Evolutionary conservation across 2,797 vertebrate genomes (phyloP), one percentile per base, ranked within the genome.

Genomic region (Philypnodon macrostomus): DNA sequence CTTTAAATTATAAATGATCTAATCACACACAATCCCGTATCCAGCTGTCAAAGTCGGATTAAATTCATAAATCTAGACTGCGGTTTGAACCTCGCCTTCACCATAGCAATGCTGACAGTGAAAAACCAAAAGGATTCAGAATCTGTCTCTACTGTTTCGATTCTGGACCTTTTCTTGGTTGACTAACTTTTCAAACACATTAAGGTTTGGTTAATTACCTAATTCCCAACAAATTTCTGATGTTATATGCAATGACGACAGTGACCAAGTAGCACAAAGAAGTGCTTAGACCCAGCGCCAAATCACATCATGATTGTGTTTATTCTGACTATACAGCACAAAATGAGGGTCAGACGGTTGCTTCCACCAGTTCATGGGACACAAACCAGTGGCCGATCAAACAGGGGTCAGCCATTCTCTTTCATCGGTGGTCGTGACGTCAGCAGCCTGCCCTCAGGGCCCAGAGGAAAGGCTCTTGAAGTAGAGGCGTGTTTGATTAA

Each of bases 401-500:
- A 5, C 60, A 63, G 62, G 66, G 74, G 79, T 73, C 76, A 60
- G 63, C 76, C 72, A 38, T 68, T 66, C 65, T 80, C 63, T 63
- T 66, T 69, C 52, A 51, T 79, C 67, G 31, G 77, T 48, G 47
- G 34, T 70, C 58, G 17, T 83, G 78, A 87, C 67, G 73, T 87
- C 85, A 81, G 70, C 60, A 41, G 7, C 29, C 34, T 58, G 73
- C 79, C 70, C 77, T 77, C 72, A 48, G 83, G 85, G 69, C 84
- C 81, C 62, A 35, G 67, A 78, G 75, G 79, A 80, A 83, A 74
- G 36, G 48, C 70, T 83, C 79, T 77, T 77, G 66, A 80, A 86
- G 86, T 77, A 79, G 74, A 79, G 77, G 65, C 59, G 58, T 69
- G 77, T 80, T 85, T 86, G 85, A 89, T 88, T 87, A 85, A 86